Evolutionary conservation across 2,797 vertebrate species (phyloP), one percentile per base, ranked within the genome.

Genomic region (Arctocebus calabarensis): DNA sequence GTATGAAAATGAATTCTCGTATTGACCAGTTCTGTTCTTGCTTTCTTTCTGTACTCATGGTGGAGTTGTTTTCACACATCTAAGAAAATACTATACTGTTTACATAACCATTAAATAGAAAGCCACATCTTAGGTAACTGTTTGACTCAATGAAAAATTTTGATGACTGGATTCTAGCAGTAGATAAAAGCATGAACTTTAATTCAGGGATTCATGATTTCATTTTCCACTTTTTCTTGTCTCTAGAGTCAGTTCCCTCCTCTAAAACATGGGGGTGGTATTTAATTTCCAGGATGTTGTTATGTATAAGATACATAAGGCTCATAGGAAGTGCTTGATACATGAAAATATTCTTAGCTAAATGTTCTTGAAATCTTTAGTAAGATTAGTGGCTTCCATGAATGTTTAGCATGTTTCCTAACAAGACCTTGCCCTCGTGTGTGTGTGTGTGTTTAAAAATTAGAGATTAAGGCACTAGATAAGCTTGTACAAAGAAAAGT

Each of bases 361-460:
- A 74, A 37, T 84, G 17, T 73, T 94, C 32, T 94, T 96, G 27
- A 87, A 57, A 43, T 55, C 34, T 68, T 93, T 84, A 23, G 59
- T 79, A 88, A 32, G 20, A 77, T 84, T 64, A 45, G 17, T 90
- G 61, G 5, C 14, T 81, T 94, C 59, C 25, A 23, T 84, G 75
- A 94, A 48, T 84, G 57, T 13, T 75, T 86, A 88, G 48, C 32
- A 43, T 81, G 37, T 84, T 92, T 96, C 16, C 29, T 89, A 75
- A 74, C 0, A 81, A 87, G 17, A 77, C 22, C 3, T 87, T 88
- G 13, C 32, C 79, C 27, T 37, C 74, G 0, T 57, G 10, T 57
- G 27, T 40, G 20, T 66, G 13, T 17, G 13, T 79, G 13, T 84
- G 1, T 70, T 88, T 82, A 70, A 74, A 96, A 75, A 90, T n/a